Conservation (phyloP, 2,888 invertebrate genomes). For the Parasteatoda lunata region DNA sequence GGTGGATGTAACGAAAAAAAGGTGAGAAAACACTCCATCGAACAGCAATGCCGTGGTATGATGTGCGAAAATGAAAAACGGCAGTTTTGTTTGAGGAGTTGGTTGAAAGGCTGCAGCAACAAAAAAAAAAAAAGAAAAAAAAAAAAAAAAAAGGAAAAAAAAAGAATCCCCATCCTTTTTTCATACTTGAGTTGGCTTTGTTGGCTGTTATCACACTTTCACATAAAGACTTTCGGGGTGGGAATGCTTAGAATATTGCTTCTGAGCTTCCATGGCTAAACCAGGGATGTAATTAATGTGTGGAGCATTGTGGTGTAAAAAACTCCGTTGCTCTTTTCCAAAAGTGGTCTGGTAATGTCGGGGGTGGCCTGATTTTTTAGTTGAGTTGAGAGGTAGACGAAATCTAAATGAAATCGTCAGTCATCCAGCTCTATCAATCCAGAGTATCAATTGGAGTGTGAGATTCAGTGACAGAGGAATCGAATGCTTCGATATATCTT, state of each 20-base stretch:
- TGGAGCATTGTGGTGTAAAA: constrained; percentile 3
- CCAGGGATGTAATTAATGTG: constrained; percentile 59
- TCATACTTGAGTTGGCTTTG: constrained; percentile 57
- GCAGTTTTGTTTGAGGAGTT: constrained; percentile 64
- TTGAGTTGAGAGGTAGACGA: background rate
- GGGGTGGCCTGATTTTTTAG: background rate
- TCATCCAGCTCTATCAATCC: background rate
- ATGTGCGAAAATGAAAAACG: constrained; percentile 63
- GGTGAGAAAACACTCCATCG: constrained; percentile 25
- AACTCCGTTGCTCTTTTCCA: background rate
- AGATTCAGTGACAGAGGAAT: background rate
- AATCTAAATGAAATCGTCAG: constrained; percentile 3
- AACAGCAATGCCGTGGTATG: background rate
- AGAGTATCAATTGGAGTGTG: background rate
- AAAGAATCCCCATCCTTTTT: constrained; percentile 21
- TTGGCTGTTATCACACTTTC: constrained; percentile 52
- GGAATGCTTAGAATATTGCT: constrained; percentile 27
- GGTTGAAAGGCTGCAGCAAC: background rate
- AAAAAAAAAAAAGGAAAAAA: constrained; percentile 15
- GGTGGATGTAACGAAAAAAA: constrained; percentile 12
- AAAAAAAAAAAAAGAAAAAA: constrained; percentile 12
- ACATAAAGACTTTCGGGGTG: constrained; percentile 16
- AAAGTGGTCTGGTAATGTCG: background rate
- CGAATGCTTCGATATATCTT: no score
- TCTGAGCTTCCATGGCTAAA: background rate